These are phyloP conservation scores for Panzeria rudis DNA, from an alignment of 2,888 invertebrate species.

Conservation along the genomic window DNA sequence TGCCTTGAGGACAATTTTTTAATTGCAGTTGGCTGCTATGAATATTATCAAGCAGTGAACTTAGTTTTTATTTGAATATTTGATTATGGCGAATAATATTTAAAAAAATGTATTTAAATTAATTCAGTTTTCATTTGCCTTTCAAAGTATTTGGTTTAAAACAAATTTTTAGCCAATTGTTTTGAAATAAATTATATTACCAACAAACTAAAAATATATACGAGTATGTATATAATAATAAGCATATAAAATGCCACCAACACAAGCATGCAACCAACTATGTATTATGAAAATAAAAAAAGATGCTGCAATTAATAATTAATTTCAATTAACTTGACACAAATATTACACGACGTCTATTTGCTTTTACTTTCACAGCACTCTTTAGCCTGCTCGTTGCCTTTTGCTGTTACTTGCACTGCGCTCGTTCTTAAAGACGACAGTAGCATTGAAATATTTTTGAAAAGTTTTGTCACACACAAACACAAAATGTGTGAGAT, in stretches of 20 bases:
- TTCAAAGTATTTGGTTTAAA: no score
- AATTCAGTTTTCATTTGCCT: no score
- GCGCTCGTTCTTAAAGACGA: no score
- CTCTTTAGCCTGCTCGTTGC: not conserved
- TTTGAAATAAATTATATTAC: not conserved
- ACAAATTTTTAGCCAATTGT: not conserved
- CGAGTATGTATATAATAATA: no score
- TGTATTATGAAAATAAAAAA: constrained; percentile 30
- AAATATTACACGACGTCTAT: constrained; percentile 61
- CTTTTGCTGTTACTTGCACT: not conserved
- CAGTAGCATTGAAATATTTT: constrained; percentile 15
- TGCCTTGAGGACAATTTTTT: no score
- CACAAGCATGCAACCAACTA: not conserved
- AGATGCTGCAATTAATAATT: constrained; percentile 59
- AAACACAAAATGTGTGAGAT: not conserved
- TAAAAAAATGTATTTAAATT: no score
- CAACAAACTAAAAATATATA: no score
- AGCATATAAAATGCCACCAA: not conserved
- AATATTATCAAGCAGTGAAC: no score
- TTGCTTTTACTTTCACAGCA: constrained; percentile 10
- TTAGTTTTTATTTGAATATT: no score
- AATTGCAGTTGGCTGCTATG: no score
- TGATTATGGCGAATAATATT: no score
- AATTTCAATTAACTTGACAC: constrained; percentile 73
- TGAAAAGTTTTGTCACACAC: not conserved